phyloP scores from a whole-genome alignment of 2,888 invertebrate genomes.

The Serrognathus titanus region DNA sequence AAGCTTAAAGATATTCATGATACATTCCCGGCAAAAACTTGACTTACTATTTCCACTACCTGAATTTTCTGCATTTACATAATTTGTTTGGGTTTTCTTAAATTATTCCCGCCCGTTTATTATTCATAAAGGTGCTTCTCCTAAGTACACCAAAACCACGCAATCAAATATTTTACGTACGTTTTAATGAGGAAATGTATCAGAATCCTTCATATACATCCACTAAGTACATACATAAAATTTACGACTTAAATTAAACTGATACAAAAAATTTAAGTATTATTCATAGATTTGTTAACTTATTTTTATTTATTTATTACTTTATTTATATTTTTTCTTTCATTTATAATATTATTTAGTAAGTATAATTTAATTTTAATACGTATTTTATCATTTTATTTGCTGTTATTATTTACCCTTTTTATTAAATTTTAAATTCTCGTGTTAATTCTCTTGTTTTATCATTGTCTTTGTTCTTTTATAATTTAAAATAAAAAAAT shows the following conservation, averaged over 20 bases:
- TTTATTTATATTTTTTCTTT: too few species aligned
- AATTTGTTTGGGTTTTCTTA: slow-evolving; percentile 7
- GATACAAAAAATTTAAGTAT: too few species aligned
- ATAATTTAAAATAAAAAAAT: too few species aligned
- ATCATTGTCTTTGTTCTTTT: too few species aligned
- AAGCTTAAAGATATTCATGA: slow-evolving; percentile 37
- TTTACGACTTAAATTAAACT: too few species aligned
- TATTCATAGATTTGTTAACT: too few species aligned
- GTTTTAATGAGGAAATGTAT: not conserved
- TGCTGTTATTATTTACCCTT: too few species aligned
- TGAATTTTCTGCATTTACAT: slow-evolving; percentile 1
- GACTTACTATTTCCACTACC: not conserved
- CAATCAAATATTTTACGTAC: not conserved
- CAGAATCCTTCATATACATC: too few species aligned
- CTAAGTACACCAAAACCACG: not conserved
- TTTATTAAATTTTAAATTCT: too few species aligned
- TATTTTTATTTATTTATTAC: too few species aligned
- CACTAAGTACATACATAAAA: too few species aligned
- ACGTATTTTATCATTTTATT: not conserved
- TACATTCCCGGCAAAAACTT: slow-evolving; percentile 19
- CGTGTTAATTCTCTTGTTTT: too few species aligned
- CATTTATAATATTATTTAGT: not conserved
- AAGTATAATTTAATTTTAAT: not conserved
- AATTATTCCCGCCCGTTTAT: not conserved
- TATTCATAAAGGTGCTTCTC: not conserved